Percentiles rank a stretch among this genome's conserved stretches.
phyloP scores from a whole-genome alignment of 37 sponge, comb jelly and placozoan genomes.

The Bolinopsis microptera region DNA sequence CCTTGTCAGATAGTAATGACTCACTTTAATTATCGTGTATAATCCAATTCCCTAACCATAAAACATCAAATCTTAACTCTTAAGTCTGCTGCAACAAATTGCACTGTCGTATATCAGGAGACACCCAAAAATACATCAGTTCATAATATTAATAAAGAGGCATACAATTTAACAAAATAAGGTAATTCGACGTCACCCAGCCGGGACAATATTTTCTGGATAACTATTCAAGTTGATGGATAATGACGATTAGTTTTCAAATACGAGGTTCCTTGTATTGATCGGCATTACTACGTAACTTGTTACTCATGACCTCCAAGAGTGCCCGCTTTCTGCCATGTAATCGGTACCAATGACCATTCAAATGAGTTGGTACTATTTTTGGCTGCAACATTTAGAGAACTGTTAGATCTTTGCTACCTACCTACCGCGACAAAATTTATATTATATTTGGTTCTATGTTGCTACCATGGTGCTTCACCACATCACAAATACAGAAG shows the following conservation, averaged over 20 bases:
- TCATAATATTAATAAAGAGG: background rate
- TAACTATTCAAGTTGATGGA: background rate
- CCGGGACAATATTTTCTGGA: too few species aligned
- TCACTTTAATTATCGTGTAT: background rate
- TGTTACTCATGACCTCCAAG: background rate
- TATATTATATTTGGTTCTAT: too few species aligned
- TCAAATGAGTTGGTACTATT: background rate
- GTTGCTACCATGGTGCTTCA: too few species aligned
- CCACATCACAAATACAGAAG: too few species aligned
- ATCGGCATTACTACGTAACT: too few species aligned
- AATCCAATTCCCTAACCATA: background rate
- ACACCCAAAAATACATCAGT: background rate
- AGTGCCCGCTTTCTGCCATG: background rate
- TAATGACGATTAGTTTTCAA: background rate
- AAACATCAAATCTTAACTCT: background rate
- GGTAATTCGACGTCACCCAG: too few species aligned
- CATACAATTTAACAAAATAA: too few species aligned
- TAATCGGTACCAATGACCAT: background rate
- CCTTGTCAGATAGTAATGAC: background rate
- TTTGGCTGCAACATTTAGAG: too few species aligned
- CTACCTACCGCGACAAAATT: too few species aligned
- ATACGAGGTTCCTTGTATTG: background rate
- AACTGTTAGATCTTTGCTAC: too few species aligned
- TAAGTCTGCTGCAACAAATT: background rate
- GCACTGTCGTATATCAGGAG: background rate